Evolutionary conservation across 2,797 vertebrate species (phyloP).

Genomic region (Chrysocyon brachyurus): DNA sequence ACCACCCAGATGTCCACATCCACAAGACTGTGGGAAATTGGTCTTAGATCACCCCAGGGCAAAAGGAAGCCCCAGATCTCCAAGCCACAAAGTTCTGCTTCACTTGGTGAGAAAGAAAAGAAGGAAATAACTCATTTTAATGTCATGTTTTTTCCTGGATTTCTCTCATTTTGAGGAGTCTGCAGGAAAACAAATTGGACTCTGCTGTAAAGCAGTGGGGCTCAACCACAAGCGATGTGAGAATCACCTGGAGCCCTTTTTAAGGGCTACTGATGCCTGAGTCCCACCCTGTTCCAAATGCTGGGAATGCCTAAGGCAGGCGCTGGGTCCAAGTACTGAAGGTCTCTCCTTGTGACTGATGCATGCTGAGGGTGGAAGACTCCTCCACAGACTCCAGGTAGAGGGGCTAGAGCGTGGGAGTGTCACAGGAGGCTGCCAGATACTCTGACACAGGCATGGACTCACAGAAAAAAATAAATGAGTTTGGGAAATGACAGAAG

Average conservation of each 20-base stretch:
- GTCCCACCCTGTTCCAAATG: not conserved
- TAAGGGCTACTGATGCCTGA: not conserved
- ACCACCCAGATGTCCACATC: not conserved
- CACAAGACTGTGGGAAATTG: not conserved
- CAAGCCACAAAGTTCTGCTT: not conserved
- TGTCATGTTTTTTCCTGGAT: not conserved
- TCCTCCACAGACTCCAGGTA: not conserved
- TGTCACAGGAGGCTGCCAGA: not conserved
- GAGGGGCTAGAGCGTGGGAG: not conserved
- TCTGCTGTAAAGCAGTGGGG: not conserved
- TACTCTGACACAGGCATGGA: not conserved
- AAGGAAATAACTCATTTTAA: slow-evolving; percentile 4
- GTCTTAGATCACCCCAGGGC: not conserved
- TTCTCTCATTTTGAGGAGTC: not conserved
- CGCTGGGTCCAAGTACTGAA: not conserved
- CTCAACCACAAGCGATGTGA: not conserved
- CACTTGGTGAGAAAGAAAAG: not conserved
- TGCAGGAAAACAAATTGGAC: not conserved
- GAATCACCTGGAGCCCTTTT: not conserved
- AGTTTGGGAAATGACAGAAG: not conserved
- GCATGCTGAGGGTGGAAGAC: not conserved
- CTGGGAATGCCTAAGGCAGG: not conserved
- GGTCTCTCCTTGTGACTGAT: not conserved
- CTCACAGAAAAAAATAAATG: not conserved
- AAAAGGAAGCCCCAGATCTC: not conserved